Percentiles rank a stretch among this genome's conserved stretches.
These are phyloP conservation scores for Caenorhabditis uteleia DNA, from an alignment of 2,888 invertebrate species.

Conservation along the genomic window DNA sequence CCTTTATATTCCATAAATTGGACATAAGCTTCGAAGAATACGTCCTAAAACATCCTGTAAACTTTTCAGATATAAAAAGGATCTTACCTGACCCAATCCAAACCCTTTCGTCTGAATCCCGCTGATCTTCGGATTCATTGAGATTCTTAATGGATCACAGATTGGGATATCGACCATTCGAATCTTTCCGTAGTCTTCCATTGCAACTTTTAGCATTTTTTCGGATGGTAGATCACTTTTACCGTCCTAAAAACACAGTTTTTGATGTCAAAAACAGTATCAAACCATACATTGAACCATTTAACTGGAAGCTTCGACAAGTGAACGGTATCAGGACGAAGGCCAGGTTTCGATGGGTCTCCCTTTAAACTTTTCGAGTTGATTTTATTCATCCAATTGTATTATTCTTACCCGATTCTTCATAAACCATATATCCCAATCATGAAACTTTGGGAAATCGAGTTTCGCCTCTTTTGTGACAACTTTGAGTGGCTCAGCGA, in stretches of 20 bases:
- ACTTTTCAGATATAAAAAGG: neutral
- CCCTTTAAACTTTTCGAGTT: conserved; percentile 10
- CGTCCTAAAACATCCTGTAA: conserved; percentile 35
- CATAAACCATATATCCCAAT: conserved; percentile 94
- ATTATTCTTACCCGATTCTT: conserved; percentile 73
- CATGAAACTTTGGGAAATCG: conserved; percentile 79
- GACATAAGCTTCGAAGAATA: conserved; percentile 77
- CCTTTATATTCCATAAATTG: conserved; percentile 93
- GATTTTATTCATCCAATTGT: neutral
- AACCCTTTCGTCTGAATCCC: conserved; percentile 52
- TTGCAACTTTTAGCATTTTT: conserved; percentile 66
- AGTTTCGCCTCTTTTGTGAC: conserved; percentile 48
- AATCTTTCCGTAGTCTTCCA: conserved; percentile 47
- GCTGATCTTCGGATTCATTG: conserved; percentile 41
- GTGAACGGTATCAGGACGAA: conserved; percentile 89
- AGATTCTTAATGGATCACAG: conserved; percentile 45
- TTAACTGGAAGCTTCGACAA: conserved; percentile 83
- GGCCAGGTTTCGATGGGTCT: conserved; percentile 85
- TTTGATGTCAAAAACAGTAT: conserved; percentile 1
- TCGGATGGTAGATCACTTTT: conserved; percentile 40
- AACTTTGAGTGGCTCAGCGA: conserved; percentile 80
- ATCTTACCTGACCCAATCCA: conserved; percentile 69
- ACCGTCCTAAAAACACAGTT: conserved; percentile 29
- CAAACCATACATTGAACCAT: conserved; percentile 79
- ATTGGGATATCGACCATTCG: conserved; percentile 50